Conservation (phyloP, 2,797 vertebrate genomes). For the Lycodopsis pacificus region DNA sequence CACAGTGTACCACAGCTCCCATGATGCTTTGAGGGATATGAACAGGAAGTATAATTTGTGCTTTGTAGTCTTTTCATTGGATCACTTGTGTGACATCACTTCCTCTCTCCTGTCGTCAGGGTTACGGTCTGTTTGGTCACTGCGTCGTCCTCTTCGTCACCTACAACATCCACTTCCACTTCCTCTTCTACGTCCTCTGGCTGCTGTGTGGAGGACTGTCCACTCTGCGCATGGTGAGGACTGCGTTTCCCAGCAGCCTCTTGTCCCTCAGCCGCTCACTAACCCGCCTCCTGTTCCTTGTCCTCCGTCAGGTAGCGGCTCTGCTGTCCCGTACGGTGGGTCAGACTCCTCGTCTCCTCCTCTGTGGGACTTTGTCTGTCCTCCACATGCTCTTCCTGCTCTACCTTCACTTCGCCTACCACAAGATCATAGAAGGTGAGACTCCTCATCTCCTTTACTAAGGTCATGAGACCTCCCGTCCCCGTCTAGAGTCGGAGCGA, state of each 20-base stretch:
- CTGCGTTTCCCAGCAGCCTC: conserved; percentile 14
- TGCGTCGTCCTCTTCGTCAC: conserved; percentile 94
- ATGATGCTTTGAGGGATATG: background rate
- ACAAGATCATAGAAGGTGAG: conserved; percentile 96
- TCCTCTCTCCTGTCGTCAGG: conserved; percentile 78
- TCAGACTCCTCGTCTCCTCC: conserved; percentile 92
- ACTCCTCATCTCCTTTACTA: background rate
- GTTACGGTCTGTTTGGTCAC: conserved; percentile 96
- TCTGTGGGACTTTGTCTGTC: conserved; percentile 90
- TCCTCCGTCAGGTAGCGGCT: conserved; percentile 87
- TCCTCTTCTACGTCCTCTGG: conserved; percentile 96
- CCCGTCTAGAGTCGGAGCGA: no score
- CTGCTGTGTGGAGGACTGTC: conserved; percentile 93
- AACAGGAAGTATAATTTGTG: background rate
- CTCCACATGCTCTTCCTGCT: conserved; percentile 98
- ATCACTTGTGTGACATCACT: conserved; percentile 17
- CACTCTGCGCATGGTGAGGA: conserved; percentile 93
- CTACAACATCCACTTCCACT: conserved; percentile 97
- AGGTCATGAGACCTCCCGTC: background rate
- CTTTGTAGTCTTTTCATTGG: background rate
- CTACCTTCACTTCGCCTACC: conserved; percentile 97
- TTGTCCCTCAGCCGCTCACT: background rate
- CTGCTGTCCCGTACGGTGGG: conserved; percentile 94
- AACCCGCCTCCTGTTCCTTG: background rate
- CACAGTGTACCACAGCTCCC: background rate